Conservation (phyloP, 2,113 vertebrate genomes). For the Triplophysa dalaica region DNA sequence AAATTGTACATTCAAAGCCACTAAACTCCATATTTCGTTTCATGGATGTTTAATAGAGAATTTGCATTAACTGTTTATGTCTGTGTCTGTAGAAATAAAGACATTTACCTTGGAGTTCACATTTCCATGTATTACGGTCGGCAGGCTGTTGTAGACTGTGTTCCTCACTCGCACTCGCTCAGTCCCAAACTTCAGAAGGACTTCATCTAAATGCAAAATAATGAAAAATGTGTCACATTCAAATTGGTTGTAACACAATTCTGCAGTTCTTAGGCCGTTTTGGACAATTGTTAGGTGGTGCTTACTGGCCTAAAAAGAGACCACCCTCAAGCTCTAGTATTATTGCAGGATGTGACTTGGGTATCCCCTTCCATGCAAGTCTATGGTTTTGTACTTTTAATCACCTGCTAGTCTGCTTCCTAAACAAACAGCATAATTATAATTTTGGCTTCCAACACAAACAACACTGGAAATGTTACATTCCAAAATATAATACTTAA, state of each 20-base stretch:
- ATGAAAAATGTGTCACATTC: neutral
- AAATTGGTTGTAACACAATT: no score
- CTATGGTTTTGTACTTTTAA: neutral
- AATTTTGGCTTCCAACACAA: no score
- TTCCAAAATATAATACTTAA: no score
- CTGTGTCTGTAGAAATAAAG: neutral
- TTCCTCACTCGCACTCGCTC: constrained; percentile 87
- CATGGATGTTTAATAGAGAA: neutral
- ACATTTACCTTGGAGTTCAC: constrained; percentile 91
- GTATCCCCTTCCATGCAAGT: neutral
- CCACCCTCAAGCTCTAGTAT: neutral
- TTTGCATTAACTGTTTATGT: neutral
- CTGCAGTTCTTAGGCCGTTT: neutral
- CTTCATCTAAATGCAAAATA: constrained; percentile 84
- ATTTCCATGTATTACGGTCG: constrained; percentile 88
- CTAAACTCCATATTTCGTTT: neutral
- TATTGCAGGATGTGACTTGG: neutral
- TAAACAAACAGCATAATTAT: no score
- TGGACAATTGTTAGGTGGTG: neutral
- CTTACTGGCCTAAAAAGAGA: neutral
- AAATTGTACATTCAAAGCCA: no score
- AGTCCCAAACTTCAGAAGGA: constrained; percentile 91
- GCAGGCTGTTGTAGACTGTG: constrained; percentile 87
- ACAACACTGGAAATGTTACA: no score
- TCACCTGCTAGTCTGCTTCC: no score